Base-by-base conservation (phyloP, 1,140 invertebrate genomes). In the Lucilia sericata region DNA sequence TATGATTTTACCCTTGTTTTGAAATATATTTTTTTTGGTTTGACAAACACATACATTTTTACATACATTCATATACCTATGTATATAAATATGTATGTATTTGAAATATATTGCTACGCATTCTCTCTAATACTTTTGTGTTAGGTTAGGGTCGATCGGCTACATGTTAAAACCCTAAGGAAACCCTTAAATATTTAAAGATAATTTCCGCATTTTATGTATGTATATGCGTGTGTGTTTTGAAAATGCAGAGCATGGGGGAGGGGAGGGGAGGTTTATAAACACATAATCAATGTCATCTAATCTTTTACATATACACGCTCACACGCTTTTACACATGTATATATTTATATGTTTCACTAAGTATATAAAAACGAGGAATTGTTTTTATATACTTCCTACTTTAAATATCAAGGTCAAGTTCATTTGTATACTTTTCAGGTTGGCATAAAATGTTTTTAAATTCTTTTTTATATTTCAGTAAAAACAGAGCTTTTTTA, bases 121-220 rank as follows among this genome's bases (percentile, higher is more conserved):
- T 55, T 55, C 25, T 30, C 25, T 30, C 51, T 55, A 55, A 55
- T 55, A 12, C 17, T 55, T 55, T 13, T 13, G 51, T 55, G 51
- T 55, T 55, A 55, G 51, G 51, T 13, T 55, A 55, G 51, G 51
- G 51, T 55, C 42, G 42, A 42, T 42, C 42, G 42, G 42, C 42
- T 42, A 42, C 42, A 55, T 55, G 51, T 55, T 14, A 14, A 42
- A 55, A 55, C 51, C 51, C 51, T 55, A 55, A 55, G 51, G 51
- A 55, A 55, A 55, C 51, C 51, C 51, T 55, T 55, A 55, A 55
- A 55, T 55, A 55, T 55, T 55, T 55, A 17, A 55, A 55, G 51
- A 55, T 17, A 55, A 42, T 42, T 42, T 42, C 10, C 5, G 42
- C 51, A 55, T 10, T 17, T 55, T 12, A 12, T 55, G 10, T 42